These are phyloP conservation scores for Rhinolophus ferrumequinum DNA, from an alignment of 2,113 vertebrate genomes.

Conservation along the genomic window DNA sequence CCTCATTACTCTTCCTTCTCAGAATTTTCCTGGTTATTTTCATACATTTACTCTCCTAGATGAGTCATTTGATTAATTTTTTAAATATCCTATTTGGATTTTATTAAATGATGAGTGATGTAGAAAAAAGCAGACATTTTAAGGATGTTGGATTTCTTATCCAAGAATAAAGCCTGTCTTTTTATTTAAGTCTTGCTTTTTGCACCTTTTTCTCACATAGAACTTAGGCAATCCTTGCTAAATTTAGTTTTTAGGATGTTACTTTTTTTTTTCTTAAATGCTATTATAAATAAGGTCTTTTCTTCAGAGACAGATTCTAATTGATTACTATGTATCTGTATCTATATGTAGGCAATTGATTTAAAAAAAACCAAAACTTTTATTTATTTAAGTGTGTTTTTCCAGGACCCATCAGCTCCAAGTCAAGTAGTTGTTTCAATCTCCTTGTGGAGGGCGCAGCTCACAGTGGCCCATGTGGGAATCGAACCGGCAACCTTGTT, in stretches of 20 bases:
- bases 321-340: background rate
- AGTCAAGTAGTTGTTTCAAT: too few relatives aligned
- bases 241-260: background rate
- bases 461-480: too few relatives aligned
- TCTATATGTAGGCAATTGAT: background rate
- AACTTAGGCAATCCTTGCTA: background rate
- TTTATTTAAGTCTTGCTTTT: background rate
- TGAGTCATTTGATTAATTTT: background rate
- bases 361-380: background rate
- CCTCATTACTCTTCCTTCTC: background rate
- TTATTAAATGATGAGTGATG: background rate
- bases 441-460: too few relatives aligned
- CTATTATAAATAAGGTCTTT: background rate
- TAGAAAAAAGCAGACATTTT: background rate
- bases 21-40: background rate
- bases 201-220: background rate
- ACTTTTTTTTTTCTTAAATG: background rate
- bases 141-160: background rate
- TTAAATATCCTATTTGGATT: slow-evolving; percentile 5
- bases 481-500: too few relatives aligned
- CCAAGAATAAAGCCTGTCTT: background rate
- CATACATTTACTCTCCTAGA: background rate
- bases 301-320: background rate
- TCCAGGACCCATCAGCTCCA: too few relatives aligned
- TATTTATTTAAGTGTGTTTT: too few relatives aligned